Percentiles rank a stretch among this genome's conserved stretches.
phyloP scores from a whole-genome alignment of 1,140 invertebrate genomes.

The Eulimnadia texana region DNA sequence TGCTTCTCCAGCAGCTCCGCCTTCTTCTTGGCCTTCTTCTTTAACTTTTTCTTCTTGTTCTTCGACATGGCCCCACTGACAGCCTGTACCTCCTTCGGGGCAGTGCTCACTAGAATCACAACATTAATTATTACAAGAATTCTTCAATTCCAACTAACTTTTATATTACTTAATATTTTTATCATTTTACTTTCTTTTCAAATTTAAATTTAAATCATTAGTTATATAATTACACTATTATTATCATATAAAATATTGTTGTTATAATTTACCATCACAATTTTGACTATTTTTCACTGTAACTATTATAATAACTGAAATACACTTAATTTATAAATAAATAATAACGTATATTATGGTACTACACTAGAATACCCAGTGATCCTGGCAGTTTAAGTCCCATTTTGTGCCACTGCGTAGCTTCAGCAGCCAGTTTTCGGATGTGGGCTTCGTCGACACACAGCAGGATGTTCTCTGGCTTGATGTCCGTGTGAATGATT shows the following conservation, averaged over 20 bases:
- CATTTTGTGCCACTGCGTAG: constrained; percentile 37
- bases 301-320: too few relatives aligned
- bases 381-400: constrained; percentile 43
- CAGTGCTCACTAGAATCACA: constrained; percentile 43
- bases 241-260: not conserved
- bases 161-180: too few relatives aligned
- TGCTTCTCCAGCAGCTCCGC: constrained; percentile 44
- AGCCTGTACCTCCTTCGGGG: constrained; percentile 38
- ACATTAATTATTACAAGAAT: too few relatives aligned
- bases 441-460: constrained; percentile 46
- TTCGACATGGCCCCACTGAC: constrained; percentile 43
- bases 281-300: too few relatives aligned
- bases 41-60: constrained; percentile 54
- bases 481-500: constrained; percentile 66
- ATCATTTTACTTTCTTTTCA: too few relatives aligned
- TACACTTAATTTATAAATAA: too few relatives aligned
- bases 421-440: constrained; percentile 43
- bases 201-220: too few relatives aligned
- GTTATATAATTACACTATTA: not conserved
- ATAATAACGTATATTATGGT: constrained; percentile 32
- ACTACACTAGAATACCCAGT: constrained; percentile 50
- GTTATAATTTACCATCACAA: not conserved
- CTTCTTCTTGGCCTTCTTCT: constrained; percentile 49
- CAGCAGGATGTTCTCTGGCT: constrained; percentile 59
- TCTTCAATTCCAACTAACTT: too few relatives aligned